Evolutionary conservation across 2,797 vertebrate species (phyloP).

Genomic region (Leuciscus waleckii): DNA sequence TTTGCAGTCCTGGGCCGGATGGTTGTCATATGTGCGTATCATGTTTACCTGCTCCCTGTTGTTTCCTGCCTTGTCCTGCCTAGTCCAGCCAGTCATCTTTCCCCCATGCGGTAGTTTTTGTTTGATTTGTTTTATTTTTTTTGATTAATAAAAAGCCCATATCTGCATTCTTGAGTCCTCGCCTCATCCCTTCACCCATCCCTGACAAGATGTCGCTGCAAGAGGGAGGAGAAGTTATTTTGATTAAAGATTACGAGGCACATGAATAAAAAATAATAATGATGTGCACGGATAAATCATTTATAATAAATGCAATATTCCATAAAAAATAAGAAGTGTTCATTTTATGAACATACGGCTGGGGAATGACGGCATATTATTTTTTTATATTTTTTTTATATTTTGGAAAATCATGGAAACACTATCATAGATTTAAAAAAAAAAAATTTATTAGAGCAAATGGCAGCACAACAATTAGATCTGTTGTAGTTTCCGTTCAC

Average conservation of each 20-base stretch:
- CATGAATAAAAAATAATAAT: background rate
- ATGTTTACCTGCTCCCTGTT: conserved; percentile 6
- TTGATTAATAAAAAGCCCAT: conserved; percentile 3
- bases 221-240: background rate
- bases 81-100: background rate
- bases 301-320: background rate
- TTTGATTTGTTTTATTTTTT: background rate
- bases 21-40: background rate
- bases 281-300: background rate
- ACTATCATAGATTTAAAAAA: background rate
- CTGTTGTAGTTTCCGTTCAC: background rate
- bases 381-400: too few species aligned
- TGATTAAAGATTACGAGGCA: background rate
- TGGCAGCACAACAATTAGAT: background rate
- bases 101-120: background rate
- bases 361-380: background rate
- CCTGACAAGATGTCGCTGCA: conserved; percentile 1
- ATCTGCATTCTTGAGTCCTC: conserved; percentile 8
- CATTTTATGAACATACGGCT: background rate
- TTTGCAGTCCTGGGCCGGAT: background rate
- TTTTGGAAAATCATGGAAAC: background rate
- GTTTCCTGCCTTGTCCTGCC: conserved; percentile 7
- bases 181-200: conserved; percentile 12
- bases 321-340: background rate
- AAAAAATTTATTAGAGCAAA: too few species aligned